Evolutionary conservation across 2,113 vertebrate species (phyloP), one percentile per base, ranked within the genome.

Genomic region (Dasypus novemcinctus): DNA sequence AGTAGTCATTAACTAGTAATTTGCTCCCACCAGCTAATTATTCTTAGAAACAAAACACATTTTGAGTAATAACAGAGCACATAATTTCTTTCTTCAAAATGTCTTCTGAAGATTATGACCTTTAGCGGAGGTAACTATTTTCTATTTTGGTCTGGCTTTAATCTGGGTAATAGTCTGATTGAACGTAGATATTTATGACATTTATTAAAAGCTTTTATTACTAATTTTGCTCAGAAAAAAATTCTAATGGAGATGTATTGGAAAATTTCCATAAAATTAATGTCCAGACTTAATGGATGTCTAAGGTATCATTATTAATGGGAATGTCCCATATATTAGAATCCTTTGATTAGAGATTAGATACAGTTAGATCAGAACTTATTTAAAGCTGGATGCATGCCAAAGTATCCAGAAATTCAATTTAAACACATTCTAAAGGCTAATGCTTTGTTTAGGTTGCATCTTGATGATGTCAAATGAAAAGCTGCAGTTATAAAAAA

Each of bases 261-360:
- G 98, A 98, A 98, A 98, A 98, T 98, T 98, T 98, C 98, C 98
- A 98, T 98, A 98, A 98, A 98, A 98, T 98, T 98, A 98, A 98
- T 98, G 98, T 98, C 98, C 98, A 98, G 97, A 97, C 97, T 98
- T 98, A 98, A 98, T 98, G 98, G 98, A 98, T 98, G 97, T 98
- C 98, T 98, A 97, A 98, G 98, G 98, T 98, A 98, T 98, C 97
- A 95, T 98, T 98, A 98, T 98, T 98, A 98, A 98, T 93, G 76
- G 97, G 98, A 98, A 98, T 98, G 97, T 98, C 98, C 97, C 98
- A 98, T 98, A 98, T 96, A 98, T 98, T 96, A 97, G 95, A 97
- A 97, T 95, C 82, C 97, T 98, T 98, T 98, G 98, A 98, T 98
- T 98, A 97, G 97, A 98, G 98, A 98, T 98, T 98, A 98, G 98